Conservation (phyloP, 2,797 vertebrate species). For the Phyllotis vaccarum region DNA sequence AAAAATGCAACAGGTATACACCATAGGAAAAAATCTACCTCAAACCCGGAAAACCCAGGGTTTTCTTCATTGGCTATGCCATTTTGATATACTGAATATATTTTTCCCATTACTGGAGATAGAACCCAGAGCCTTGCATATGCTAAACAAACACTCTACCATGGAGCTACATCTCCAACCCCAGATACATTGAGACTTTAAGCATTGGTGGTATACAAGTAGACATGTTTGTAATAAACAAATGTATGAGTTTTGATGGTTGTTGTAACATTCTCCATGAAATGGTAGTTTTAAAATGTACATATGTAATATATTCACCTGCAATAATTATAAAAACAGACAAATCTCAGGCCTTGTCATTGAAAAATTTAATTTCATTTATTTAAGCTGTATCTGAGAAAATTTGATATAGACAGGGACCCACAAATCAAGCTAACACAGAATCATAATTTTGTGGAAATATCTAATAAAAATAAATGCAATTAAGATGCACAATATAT, state of each 20-base stretch:
- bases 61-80: conserved; percentile 23
- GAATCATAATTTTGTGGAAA: conserved; percentile 22
- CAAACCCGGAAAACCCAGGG: conserved; percentile 28
- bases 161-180: neutral
- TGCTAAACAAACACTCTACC: neutral
- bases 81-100: conserved; percentile 16
- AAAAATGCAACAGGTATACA: conserved; percentile 30
- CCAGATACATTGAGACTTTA: conserved; percentile 6
- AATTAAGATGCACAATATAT: neutral
- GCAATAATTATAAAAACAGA: neutral
- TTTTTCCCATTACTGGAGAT: neutral
- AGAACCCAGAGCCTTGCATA: neutral
- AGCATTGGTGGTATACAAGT: neutral
- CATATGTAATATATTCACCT: conserved; percentile 16
- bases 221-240: conserved; percentile 16
- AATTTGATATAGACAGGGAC: conserved; percentile 22
- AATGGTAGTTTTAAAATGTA: conserved; percentile 30
- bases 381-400: conserved; percentile 23
- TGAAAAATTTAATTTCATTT: conserved; percentile 35
- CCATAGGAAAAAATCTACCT: neutral
- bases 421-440: neutral
- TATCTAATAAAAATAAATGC: conserved; percentile 54
- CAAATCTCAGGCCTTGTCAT: neutral
- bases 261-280: conserved; percentile 30
- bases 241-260: conserved; percentile 5